These are phyloP conservation scores for Hemicrepidius hirtus DNA, from an alignment of 2,888 invertebrate genomes.

Conservation along the genomic window DNA sequence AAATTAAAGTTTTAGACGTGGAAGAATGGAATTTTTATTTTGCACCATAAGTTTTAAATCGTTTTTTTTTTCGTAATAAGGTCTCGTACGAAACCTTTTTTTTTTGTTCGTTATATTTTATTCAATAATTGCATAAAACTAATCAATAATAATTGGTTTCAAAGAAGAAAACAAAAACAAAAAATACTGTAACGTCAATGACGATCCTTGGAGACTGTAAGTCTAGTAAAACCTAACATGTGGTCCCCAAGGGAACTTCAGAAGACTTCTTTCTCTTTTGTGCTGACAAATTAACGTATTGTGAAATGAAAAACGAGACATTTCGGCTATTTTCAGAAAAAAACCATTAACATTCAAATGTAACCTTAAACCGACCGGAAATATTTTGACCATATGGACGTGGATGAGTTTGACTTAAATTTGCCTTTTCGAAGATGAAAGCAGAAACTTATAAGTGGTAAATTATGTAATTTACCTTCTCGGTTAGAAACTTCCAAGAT, in stretches of 20 bases:
- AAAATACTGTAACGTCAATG: conserved; percentile 21
- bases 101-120: too few relatives aligned
- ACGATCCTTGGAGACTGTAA: conserved; percentile 46
- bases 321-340: conserved; percentile 48
- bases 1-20: too few relatives aligned
- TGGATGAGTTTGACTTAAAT: neutral
- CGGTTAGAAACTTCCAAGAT: conserved; percentile 15
- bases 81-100: too few relatives aligned
- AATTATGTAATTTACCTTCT: conserved; percentile 16
- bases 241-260: conserved; percentile 48
- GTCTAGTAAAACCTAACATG: conserved; percentile 54
- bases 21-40: too few relatives aligned
- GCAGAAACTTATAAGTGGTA: neutral
- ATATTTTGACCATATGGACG: conserved; percentile 29
- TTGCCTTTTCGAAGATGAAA: neutral
- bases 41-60: too few relatives aligned
- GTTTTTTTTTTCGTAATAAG: too few relatives aligned
- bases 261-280: conserved; percentile 40
- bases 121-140: too few relatives aligned
- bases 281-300: conserved; percentile 61
- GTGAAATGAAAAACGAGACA: conserved; percentile 53
- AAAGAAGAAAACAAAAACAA: too few relatives aligned
- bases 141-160: too few relatives aligned
- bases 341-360: conserved; percentile 32
- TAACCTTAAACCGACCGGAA: conserved; percentile 19